Percentiles rank a stretch among this genome's conserved stretches.
phyloP scores from a whole-genome alignment of 2,797 vertebrate species.

The Gastrophryne carolinensis region DNA sequence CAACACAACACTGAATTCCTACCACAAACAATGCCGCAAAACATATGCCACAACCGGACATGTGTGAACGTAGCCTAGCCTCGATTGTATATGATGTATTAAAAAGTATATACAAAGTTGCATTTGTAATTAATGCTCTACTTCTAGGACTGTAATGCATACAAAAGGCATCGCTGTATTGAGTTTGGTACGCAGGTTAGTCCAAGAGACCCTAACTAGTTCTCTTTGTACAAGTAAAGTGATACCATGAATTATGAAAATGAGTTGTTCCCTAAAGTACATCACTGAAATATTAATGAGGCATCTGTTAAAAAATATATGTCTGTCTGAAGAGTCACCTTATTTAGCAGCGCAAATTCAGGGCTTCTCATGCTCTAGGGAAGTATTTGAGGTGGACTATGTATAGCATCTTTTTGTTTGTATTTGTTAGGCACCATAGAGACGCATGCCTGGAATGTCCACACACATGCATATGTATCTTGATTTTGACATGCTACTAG shows the following conservation, averaged over 20 bases:
- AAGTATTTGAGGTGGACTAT: neutral
- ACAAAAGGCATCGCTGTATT: too few species aligned
- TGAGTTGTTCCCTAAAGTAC: neutral
- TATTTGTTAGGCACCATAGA: conserved; percentile 12
- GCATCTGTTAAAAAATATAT: conserved; percentile 36
- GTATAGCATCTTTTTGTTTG: neutral
- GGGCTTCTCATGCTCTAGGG: conserved; percentile 1
- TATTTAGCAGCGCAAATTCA: conserved; percentile 19
- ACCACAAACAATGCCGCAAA: too few species aligned
- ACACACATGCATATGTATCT: neutral
- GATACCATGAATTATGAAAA: conserved; percentile 33
- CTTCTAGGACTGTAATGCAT: too few species aligned
- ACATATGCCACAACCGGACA: too few species aligned
- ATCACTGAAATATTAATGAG: conserved; percentile 28
- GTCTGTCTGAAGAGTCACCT: conserved; percentile 3
- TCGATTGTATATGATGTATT: too few species aligned
- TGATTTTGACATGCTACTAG: neutral
- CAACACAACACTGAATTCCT: too few species aligned
- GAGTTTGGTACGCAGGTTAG: too few species aligned
- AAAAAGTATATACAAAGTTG: too few species aligned
- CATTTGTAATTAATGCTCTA: too few species aligned
- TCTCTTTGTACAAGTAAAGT: neutral
- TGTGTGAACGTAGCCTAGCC: too few species aligned
- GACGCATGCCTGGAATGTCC: conserved; percentile 5
- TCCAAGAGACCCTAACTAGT: neutral